Base-by-base conservation (phyloP, 2,113 vertebrate species). In the Heterochromis multidens region DNA sequence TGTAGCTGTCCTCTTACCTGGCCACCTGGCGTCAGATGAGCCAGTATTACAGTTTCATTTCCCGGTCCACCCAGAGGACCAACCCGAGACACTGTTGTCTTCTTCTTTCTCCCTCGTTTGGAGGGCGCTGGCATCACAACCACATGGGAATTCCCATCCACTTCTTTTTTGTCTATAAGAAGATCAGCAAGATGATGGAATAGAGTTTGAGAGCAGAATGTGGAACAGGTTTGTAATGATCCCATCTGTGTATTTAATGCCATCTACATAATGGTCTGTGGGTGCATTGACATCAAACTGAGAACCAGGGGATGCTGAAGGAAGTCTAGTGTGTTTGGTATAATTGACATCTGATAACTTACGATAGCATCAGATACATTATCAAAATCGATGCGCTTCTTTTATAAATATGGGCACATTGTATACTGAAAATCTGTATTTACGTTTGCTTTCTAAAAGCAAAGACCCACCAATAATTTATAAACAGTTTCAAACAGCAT, bases 131-230 rank as follows among this genome's bases (percentile, higher is more conserved):
- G 96, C 91, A 96, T 95, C 86, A 96, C 93, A 0, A 96, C 94
- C 5, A 95, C 93, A n/a, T 93, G 98, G 91, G 97, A 95, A 62
- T 96, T 93, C n/a, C 96, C 96, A 1, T 97, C 97, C 9, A 96
- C 97, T 80, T 98, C 97, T 19, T 98, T 98, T 93, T 97, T 98
- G 74, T 99, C 98, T 91, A 95, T 92, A 94, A 91, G 29, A 82
- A 33, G 5, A 84, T 79, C 2, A 19, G 81, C 27, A 82, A 46
- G 6, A 83, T n/a, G 8, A 21, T 13, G 60, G 16, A 37, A 84
- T 3, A 58, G 23, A 49, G 1, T 61, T 23, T 33, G 12, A 74
- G 59, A 58, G 33, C 16, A 70, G 33, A 17, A 14, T 17, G 8
- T 31, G 27, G 21, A 52, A 74, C 17, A 31, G 52, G 46, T 54